Conservation (phyloP, 2,888 invertebrate species). For the Agrotis clavis region DNA sequence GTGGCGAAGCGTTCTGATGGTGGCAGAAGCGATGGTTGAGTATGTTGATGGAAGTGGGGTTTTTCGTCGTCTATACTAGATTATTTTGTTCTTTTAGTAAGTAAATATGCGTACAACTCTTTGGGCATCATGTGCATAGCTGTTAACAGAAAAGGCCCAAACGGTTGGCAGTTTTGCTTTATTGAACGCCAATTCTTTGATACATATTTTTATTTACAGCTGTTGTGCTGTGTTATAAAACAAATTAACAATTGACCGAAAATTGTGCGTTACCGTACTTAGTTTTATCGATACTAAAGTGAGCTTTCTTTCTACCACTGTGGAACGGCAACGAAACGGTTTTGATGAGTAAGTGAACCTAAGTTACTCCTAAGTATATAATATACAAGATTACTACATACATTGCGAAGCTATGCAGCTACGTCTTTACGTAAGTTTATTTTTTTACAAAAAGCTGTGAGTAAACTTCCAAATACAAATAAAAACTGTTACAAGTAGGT, state of each 20-base stretch:
- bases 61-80: constrained; percentile 9
- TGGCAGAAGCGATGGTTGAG: constrained; percentile 33
- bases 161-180: background rate
- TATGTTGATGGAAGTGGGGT: constrained; percentile 31
- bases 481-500: constrained; percentile 6
- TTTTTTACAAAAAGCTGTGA: constrained; percentile 25
- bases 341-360: constrained; percentile 26
- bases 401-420: background rate
- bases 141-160: background rate
- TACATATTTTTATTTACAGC: background rate
- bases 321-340: constrained; percentile 20
- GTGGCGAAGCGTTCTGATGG: constrained; percentile 33
- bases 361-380: constrained; percentile 1
- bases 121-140: background rate
- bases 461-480: constrained; percentile 21
- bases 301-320: constrained; percentile 6
- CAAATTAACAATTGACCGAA: too few relatives aligned
- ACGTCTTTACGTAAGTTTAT: background rate
- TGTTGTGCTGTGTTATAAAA: too few relatives aligned
- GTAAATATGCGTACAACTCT: background rate
- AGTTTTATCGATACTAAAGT: background rate
- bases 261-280: too few relatives aligned
- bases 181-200: background rate
- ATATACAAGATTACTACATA: background rate
- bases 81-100: background rate